phyloP scores from a whole-genome alignment of 2,888 invertebrate species.

The Leptopilina syphax region DNA sequence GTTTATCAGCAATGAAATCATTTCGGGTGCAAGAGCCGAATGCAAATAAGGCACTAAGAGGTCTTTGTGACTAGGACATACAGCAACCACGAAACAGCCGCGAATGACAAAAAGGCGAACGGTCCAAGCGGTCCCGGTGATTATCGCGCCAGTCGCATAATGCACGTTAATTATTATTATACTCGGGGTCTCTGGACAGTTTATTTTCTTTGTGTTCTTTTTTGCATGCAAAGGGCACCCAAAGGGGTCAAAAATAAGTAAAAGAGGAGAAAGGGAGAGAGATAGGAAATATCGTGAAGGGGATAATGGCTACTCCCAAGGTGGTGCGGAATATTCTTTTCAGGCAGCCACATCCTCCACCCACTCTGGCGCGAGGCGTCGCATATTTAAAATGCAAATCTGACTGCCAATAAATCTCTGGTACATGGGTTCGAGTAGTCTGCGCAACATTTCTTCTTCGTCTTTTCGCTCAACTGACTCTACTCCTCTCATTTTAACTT shows the following conservation, averaged over 20 bases:
- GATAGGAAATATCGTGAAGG: slow-evolving; percentile 45
- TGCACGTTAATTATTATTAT: slow-evolving; percentile 54
- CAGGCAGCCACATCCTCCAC: slow-evolving; percentile 52
- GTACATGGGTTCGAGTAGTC: slow-evolving; percentile 58
- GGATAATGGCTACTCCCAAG: slow-evolving; percentile 48
- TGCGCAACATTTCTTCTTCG: slow-evolving; percentile 45
- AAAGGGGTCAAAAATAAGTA: slow-evolving; percentile 34
- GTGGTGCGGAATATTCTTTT: slow-evolving; percentile 46
- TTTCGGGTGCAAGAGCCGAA: slow-evolving; percentile 12
- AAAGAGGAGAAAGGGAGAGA: slow-evolving; percentile 24
- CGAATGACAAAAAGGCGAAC: slow-evolving; percentile 32
- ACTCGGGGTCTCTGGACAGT: slow-evolving; percentile 31
- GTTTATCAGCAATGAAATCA: slow-evolving; percentile 16
- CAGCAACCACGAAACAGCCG: slow-evolving; percentile 36
- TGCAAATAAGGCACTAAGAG: slow-evolving; percentile 1
- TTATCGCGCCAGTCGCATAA: slow-evolving; percentile 48
- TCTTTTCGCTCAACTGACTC: slow-evolving; percentile 15
- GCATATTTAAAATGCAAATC: slow-evolving; percentile 72
- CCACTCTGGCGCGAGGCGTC: slow-evolving; percentile 58
- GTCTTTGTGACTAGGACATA: slow-evolving; percentile 32
- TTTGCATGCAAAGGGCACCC: not conserved
- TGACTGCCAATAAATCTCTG: slow-evolving; percentile 69
- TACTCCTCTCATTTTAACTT: slow-evolving; percentile 13
- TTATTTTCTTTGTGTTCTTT: not conserved
- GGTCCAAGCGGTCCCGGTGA: slow-evolving; percentile 35